These are phyloP conservation scores for Tretioscincus oriximinensis DNA, from an alignment of 2,113 vertebrate genomes.

Conservation along the genomic window DNA sequence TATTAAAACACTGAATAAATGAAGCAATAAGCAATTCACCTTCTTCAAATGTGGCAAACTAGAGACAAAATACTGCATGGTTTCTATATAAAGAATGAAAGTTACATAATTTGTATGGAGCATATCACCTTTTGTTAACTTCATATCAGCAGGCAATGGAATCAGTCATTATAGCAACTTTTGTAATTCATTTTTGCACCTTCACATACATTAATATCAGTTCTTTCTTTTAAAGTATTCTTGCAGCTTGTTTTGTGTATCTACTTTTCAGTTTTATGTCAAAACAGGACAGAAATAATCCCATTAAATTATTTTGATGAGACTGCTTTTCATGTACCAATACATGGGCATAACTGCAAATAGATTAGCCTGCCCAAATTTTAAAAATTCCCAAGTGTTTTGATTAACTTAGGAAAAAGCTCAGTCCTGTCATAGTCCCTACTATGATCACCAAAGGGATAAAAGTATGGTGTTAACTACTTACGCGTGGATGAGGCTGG, in stretches of 20 bases:
- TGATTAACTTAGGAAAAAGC: not conserved
- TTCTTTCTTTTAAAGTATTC: not conserved
- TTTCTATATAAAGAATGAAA: too few relatives aligned
- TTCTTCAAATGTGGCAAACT: too few relatives aligned
- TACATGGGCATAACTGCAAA: not conserved
- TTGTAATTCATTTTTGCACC: not conserved
- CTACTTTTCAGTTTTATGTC: not conserved
- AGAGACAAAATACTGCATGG: too few relatives aligned
- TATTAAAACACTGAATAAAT: too few relatives aligned
- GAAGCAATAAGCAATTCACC: too few relatives aligned
- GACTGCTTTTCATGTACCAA: not conserved
- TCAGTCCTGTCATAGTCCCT: not conserved
- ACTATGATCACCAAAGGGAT: not conserved
- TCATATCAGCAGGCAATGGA: not conserved
- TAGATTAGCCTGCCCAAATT: not conserved
- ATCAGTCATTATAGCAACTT: not conserved
- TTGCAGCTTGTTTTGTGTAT: not conserved
- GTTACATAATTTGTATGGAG: too few relatives aligned
- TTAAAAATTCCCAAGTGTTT: too few relatives aligned
- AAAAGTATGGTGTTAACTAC: constrained; percentile 53
- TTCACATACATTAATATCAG: not conserved
- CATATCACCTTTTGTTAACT: too few relatives aligned
- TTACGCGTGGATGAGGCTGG: constrained; percentile 97
- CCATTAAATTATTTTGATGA: too few relatives aligned
- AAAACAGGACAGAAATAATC: too few relatives aligned